A percentile compares a stretch with the other conserved stretches of the same genome.
These are phyloP conservation scores for Tromatobia lineatoria DNA, from an alignment of 2,888 invertebrate species.

Conservation along the genomic window DNA sequence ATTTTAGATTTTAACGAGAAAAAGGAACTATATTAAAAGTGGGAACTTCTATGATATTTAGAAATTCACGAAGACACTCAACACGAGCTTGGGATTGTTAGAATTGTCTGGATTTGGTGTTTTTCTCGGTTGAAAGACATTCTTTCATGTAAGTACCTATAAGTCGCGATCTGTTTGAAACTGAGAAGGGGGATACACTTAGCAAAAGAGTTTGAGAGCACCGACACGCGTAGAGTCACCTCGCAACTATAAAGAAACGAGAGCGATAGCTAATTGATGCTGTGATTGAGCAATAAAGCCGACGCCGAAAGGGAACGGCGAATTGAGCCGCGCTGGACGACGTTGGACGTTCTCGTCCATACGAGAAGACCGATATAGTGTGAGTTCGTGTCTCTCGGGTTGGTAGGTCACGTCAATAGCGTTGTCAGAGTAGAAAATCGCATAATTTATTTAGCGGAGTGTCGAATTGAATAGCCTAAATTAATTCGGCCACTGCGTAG, in stretches of 20 bases:
- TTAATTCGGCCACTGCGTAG: neutral
- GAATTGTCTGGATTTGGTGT: conserved; percentile 25
- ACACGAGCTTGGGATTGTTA: neutral
- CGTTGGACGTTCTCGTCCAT: conserved; percentile 28
- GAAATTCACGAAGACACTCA: neutral
- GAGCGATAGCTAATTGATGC: conserved; percentile 75
- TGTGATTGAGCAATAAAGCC: conserved; percentile 75
- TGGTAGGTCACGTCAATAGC: conserved; percentile 34
- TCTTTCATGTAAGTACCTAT: conserved; percentile 20
- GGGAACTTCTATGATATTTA: neutral
- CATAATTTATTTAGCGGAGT: conserved; percentile 48
- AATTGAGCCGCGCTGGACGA: conserved; percentile 40
- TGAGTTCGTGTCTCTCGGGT: conserved; percentile 24
- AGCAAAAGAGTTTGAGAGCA: conserved; percentile 25
- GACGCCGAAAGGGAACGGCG: conserved; percentile 62
- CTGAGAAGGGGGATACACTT: neutral
- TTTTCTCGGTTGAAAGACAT: conserved; percentile 11
- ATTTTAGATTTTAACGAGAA: neutral
- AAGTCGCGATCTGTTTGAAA: conserved; percentile 26
- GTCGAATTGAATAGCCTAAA: conserved; percentile 7
- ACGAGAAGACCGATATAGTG: conserved; percentile 19
- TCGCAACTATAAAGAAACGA: conserved; percentile 71
- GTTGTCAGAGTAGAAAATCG: conserved; percentile 38
- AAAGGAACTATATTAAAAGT: too few relatives aligned
- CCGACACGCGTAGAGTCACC: conserved; percentile 32